Evolutionary conservation across 2,888 invertebrate genomes (phyloP).

Genomic region (Notodonta ziczac): DNA sequence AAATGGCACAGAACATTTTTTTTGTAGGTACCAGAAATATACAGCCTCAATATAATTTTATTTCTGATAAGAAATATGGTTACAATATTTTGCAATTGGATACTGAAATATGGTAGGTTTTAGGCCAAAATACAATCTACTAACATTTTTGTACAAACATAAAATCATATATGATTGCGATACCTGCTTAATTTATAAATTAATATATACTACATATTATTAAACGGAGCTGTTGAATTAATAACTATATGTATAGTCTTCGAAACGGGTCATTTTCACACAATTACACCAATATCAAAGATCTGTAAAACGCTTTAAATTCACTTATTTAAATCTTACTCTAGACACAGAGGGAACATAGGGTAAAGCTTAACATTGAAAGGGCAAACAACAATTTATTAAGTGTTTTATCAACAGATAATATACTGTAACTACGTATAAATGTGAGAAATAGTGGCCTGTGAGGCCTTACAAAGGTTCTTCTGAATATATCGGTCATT

Average conservation of each 20-base stretch:
- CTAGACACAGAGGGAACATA: conserved; percentile 29
- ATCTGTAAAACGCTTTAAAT: not conserved
- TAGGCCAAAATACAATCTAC: not conserved
- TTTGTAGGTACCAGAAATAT: not conserved
- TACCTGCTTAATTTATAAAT: too few relatives aligned
- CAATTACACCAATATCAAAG: not conserved
- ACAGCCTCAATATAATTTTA: not conserved
- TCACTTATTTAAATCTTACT: conserved; percentile 34
- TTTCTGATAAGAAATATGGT: not conserved
- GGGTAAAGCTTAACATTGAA: conserved; percentile 38
- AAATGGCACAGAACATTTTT: too few relatives aligned
- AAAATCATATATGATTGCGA: too few relatives aligned
- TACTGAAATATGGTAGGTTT: not conserved
- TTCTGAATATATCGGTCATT: not conserved
- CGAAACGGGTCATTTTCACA: not conserved
- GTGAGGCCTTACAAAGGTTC: too few relatives aligned
- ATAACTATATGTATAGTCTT: not conserved
- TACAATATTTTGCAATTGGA: not conserved
- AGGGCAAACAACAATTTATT: not conserved
- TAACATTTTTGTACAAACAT: too few relatives aligned
- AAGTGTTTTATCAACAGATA: too few relatives aligned
- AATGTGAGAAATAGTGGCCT: too few relatives aligned
- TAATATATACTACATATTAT: too few relatives aligned
- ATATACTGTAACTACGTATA: too few relatives aligned
- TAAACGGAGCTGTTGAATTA: too few relatives aligned